A percentile compares a stretch with the other conserved stretches of the same genome.
Conservation (phyloP, 1,140 invertebrate genomes). For the Drosophila melanogaster region DNA sequence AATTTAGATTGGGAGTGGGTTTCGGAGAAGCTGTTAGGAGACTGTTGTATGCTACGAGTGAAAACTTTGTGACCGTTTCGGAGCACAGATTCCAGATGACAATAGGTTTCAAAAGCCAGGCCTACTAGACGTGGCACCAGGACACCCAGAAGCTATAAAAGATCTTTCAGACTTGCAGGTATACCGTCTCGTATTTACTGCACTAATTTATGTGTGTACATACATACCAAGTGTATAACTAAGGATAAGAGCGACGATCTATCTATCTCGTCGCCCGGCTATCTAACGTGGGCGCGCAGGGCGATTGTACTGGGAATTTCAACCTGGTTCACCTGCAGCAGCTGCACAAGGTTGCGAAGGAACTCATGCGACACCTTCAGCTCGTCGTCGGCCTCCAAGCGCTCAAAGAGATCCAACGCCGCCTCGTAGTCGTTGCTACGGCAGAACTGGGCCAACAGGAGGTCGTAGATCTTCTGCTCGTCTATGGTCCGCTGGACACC, state of each 20-base stretch:
- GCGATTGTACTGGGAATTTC: constrained; percentile 77
- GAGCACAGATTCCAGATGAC: not conserved
- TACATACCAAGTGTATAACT: constrained; percentile 1
- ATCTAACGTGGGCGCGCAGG: constrained; percentile 73
- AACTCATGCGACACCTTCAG: constrained; percentile 80
- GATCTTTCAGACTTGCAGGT: too few species aligned
- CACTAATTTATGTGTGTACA: too few species aligned
- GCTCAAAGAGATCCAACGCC: constrained; percentile 79
- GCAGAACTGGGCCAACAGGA: constrained; percentile 84
- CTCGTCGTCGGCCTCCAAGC: constrained; percentile 81
- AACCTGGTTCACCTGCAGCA: constrained; percentile 72
- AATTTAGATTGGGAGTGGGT: constrained; percentile 3
- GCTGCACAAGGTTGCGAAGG: constrained; percentile 69
- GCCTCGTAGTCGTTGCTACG: constrained; percentile 81
- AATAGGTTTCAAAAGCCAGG: not conserved
- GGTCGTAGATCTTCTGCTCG: constrained; percentile 81
- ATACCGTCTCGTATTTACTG: too few species aligned
- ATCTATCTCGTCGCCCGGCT: not conserved
- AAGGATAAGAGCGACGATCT: not conserved
- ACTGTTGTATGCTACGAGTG: constrained; percentile 3
- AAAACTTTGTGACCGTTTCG: not conserved
- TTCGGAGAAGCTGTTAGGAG: constrained; percentile 2
- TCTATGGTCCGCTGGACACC: constrained; percentile 68
- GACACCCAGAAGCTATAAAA: not conserved
- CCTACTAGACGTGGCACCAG: too few species aligned